Percentiles rank a stretch among this genome's conserved stretches.
Conservation (phyloP, 1,140 invertebrate species). For the Mesaphorura yosii region DNA sequence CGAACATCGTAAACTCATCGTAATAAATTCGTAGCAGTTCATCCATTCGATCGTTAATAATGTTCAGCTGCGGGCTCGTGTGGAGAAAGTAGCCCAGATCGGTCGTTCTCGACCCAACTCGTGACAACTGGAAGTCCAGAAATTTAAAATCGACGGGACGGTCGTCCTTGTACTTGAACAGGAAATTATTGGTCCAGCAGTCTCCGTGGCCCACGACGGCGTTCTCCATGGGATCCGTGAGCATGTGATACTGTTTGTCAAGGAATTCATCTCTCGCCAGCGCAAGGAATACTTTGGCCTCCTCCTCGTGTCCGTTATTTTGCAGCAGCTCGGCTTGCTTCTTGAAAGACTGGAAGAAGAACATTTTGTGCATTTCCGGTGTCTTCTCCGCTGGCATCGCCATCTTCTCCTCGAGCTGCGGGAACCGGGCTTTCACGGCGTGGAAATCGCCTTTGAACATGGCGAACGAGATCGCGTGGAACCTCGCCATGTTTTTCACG, state of each 20-base stretch:
- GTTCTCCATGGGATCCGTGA: background rate
- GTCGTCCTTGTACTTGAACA: conserved; percentile 45
- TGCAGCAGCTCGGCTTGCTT: background rate
- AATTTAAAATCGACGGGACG: conserved; percentile 28
- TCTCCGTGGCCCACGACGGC: conserved; percentile 44
- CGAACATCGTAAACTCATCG: conserved; percentile 4
- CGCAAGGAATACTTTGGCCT: background rate
- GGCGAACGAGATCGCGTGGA: conserved; percentile 36
- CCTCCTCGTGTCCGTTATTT: background rate
- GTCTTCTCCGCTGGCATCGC: background rate
- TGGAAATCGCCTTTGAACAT: conserved; percentile 32
- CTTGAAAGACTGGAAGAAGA: background rate
- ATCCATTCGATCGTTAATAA: conserved; percentile 13
- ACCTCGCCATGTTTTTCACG: conserved; percentile 34
- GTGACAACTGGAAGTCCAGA: conserved; percentile 43
- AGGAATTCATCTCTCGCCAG: background rate
- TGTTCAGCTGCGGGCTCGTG: conserved; percentile 35
- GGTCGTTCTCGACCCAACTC: conserved; percentile 40
- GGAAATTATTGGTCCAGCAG: conserved; percentile 62
- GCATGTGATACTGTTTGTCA: background rate
- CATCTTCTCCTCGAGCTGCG: conserved; percentile 28
- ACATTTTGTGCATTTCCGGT: background rate
- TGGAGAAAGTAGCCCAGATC: conserved; percentile 48
- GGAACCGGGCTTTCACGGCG: conserved; percentile 30
- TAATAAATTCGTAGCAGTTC: conserved; percentile 10